Evolutionary conservation across 1,140 invertebrate species (phyloP).

Genomic region (Protaetia brevitarsis): DNA sequence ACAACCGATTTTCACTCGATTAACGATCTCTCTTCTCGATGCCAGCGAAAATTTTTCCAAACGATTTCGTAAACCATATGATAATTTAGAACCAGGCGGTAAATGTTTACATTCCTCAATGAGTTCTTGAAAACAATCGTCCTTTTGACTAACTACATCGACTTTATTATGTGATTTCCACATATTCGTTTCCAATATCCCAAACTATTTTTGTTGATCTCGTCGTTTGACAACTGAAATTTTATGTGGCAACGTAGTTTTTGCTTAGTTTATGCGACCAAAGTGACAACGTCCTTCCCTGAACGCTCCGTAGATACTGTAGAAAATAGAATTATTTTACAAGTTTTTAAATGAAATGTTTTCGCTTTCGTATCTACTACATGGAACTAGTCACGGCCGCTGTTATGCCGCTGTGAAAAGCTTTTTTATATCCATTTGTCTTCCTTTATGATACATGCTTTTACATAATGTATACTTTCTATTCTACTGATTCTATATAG

Average conservation of each 20-base stretch:
- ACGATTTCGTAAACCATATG: constrained; percentile 59
- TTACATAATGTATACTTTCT: too few species aligned
- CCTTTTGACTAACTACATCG: constrained; percentile 54
- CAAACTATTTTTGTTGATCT: constrained; percentile 6
- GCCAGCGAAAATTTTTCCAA: constrained; percentile 61
- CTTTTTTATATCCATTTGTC: background rate
- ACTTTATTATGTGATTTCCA: constrained; percentile 44
- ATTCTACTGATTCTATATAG: too few species aligned
- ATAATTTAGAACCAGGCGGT: constrained; percentile 66
- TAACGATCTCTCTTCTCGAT: constrained; percentile 62
- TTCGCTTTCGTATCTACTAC: constrained; percentile 9
- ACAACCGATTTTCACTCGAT: constrained; percentile 69
- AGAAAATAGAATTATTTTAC: constrained; percentile 9
- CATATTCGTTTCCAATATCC: constrained; percentile 29
- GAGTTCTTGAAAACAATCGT: constrained; percentile 63
- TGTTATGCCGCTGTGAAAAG: background rate
- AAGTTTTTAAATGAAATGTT: background rate
- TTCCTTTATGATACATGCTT: background rate
- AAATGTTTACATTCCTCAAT: constrained; percentile 66
- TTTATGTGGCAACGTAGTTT: background rate
- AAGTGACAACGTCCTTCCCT: background rate
- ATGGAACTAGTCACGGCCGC: constrained; percentile 3
- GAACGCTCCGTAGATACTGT: background rate
- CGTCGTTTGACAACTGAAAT: constrained; percentile 3
- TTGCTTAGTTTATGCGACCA: background rate